Base-by-base conservation (phyloP, 2,888 invertebrate species). In the Caenorhabditis sinica region DNA sequence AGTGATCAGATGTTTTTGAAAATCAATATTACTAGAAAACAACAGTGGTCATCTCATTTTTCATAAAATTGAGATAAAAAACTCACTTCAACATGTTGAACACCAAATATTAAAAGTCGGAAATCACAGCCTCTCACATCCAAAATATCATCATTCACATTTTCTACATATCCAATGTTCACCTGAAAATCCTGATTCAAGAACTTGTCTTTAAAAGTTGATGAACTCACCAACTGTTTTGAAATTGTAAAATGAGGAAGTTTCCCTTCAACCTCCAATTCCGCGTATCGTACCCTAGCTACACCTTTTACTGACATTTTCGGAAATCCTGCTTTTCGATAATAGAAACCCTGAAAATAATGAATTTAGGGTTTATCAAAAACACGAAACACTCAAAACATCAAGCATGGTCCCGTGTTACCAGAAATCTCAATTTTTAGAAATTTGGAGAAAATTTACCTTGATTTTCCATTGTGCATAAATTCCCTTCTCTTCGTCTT, bases 401-500 rank as follows among this genome's bases (percentile, higher is more conserved):
- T n/a, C n/a, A n/a, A n/a, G n/a, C n/a, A n/a, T n/a, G n/a, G n/a
- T n/a, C n/a, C n/a, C n/a, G n/a, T n/a, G n/a, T n/a, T 33, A 4
- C 33, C 33, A 6, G 33, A 33, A 8, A 33, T 33, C 8, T 33
- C 33, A 33, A 33, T 33, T 33, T 33, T 33, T 6, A 6, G 8
- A 33, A 33, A 33, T 33, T 33, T 33, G 33, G 33, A 33, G 4
- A 28, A 33, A 17, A 15, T 15, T 23, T 30, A 89, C 90, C 69
- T 89, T 90, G n/a, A 87, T 86, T 49, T 74, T 86, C 86, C 88
- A 90, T 56, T 88, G 86, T 1, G 90, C 89, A 69, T 90, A 72
- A n/a, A 90, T 86, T 17, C 90, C 88, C 43, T 87, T 88, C 36
- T 86, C 85, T 69, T 86, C 83, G 58, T 89, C 87, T 80, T 79